Base-by-base conservation (phyloP, 1,140 invertebrate genomes). In the Drosophila miranda region DNA sequence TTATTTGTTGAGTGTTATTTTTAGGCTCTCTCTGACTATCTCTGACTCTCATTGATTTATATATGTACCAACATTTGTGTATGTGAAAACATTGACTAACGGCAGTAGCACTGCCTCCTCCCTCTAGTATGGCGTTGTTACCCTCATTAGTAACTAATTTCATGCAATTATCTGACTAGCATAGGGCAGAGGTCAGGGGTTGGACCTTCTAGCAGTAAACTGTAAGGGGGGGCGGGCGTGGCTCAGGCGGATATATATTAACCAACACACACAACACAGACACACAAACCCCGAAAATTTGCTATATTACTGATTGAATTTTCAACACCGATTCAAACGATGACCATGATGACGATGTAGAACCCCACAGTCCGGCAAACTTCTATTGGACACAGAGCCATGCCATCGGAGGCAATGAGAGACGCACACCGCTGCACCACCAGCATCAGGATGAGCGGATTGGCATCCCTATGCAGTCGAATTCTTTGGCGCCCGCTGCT, bases 341-440 rank as follows among this genome's bases (percentile, higher is more conserved):
- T 55, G 53, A 44, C 42, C 43, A 49, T 45, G 41, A 54, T 54
- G 43, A 23, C 26, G 19, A 30, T 23, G 51, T 50, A 90, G 89
- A 90, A 52, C 89, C 89, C 78, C 88, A 92, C 53, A 91, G 92
- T 64, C 92, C 93, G 73, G 92, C 92, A 68, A 92, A 94, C 75
- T 94, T 92, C 91, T 94, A 93, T 90, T 93, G 93, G 67, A 92
- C 92, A 45, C 91, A 92, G 66, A 94, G 93, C 89, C 94, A 95
- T 82, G 93, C 93, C 9, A 92, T 94, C 75, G 94, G 94, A 45
- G 91, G 92, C 50, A 82, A 90, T 52, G 79, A 88, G 81, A 74
- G 77, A 50, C 76, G 75, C 81, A 63, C 75, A 41, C 75, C 91
- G 58, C 62, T 88, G 60, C 56, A 57, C 19, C 70, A 81, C 38